Evolutionary conservation across 2,797 vertebrate species (phyloP).

Genomic region (Champsocephalus gunnari): DNA sequence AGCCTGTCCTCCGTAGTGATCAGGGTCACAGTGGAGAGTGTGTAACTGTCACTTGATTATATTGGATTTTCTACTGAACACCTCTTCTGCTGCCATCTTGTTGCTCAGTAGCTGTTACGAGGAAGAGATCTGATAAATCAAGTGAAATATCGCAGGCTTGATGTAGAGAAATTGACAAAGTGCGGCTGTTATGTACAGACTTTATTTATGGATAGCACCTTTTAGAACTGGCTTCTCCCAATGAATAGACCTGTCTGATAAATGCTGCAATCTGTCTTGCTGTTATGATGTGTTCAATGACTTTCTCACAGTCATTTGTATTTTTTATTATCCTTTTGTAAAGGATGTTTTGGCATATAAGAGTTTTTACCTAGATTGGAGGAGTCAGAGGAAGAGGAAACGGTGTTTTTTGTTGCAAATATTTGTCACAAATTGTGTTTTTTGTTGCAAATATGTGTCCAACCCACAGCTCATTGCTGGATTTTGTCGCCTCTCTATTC

Average conservation of each 20-base stretch:
- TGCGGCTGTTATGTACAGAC: constrained; percentile 5
- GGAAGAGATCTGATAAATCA: constrained; percentile 4
- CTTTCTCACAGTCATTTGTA: constrained; percentile 27
- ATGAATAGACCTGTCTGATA: constrained; percentile 31
- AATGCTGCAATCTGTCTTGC: constrained; percentile 28
- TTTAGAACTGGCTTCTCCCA: constrained; percentile 12
- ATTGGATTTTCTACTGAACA: constrained; percentile 7
- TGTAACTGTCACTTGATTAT: constrained; percentile 27
- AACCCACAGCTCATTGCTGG: no score
- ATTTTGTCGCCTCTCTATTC: no score
- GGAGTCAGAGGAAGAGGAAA: background rate
- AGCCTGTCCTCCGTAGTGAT: background rate
- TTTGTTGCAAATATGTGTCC: no score
- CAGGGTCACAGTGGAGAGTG: background rate
- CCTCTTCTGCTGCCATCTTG: constrained; percentile 4
- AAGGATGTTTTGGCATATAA: constrained; percentile 16
- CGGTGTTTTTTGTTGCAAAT: constrained; percentile 3
- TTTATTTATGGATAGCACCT: constrained; percentile 46
- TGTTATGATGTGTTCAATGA: constrained; percentile 25
- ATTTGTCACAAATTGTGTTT: background rate
- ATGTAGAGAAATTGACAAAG: constrained; percentile 33
- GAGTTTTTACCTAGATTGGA: background rate
- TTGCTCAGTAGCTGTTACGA: constrained; percentile 19
- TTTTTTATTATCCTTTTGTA: constrained; percentile 18
- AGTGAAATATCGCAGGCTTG: constrained; percentile 24